phyloP scores from a whole-genome alignment of 2,113 vertebrate genomes.

The Clarias magur region DNA sequence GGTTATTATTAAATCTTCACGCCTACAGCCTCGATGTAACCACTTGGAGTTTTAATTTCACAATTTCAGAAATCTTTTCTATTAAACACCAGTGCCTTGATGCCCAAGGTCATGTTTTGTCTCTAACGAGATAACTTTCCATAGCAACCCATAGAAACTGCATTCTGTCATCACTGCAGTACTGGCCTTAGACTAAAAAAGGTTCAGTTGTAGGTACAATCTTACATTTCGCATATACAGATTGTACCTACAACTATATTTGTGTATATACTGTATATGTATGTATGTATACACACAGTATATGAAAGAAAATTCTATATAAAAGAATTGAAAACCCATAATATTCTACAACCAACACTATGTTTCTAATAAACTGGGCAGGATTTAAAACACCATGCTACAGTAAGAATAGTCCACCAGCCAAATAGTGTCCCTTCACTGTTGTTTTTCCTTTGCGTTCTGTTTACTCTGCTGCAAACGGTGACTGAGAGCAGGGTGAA shows the following conservation, averaged over 20 bases:
- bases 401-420: not conserved
- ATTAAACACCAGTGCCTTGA: not conserved
- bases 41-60: not conserved
- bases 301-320: too few relatives aligned
- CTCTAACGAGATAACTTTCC: slow-evolving; percentile 13
- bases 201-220: not conserved
- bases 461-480: not conserved
- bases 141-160: not conserved
- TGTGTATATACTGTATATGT: too few relatives aligned
- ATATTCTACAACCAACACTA: not conserved
- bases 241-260: too few relatives aligned
- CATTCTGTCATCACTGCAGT: not conserved
- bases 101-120: slow-evolving; percentile 6
- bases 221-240: not conserved
- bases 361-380: not conserved
- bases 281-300: too few relatives aligned
- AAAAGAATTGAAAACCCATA: not conserved
- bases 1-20: not conserved
- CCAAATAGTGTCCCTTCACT: not conserved
- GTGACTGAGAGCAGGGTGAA: not conserved
- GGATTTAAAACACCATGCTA: not conserved
- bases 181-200: not conserved
- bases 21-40: not conserved
- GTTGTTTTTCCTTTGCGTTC: not conserved
- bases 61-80: not conserved